These are phyloP conservation scores for Mythimna loreyi DNA, from an alignment of 2,888 invertebrate species.

Conservation along the genomic window DNA sequence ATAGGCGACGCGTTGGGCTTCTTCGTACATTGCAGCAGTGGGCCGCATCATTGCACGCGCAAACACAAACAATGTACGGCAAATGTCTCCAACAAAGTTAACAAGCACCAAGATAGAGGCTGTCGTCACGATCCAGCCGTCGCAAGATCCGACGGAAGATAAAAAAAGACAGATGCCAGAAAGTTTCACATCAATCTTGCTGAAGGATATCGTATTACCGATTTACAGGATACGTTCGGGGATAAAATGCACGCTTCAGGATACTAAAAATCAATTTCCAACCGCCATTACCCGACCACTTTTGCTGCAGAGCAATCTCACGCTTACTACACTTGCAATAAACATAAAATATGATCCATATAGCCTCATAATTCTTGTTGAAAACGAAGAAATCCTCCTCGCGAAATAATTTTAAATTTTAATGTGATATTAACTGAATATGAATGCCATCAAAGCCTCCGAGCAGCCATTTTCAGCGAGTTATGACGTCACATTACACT, in stretches of 20 bases:
- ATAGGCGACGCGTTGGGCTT: no score
- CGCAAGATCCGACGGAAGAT: no score
- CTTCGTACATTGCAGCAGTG: no score
- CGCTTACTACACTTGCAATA: slow-evolving; percentile 27
- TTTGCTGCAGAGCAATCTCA: slow-evolving; percentile 13
- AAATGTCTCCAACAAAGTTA: no score
- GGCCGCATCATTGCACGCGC: no score
- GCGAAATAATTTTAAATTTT: slow-evolving; percentile 45
- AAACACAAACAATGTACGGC: no score
- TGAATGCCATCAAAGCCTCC: slow-evolving; percentile 9
- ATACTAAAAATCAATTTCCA: slow-evolving; percentile 23
- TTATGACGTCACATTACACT: slow-evolving; percentile 13
- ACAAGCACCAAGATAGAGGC: no score
- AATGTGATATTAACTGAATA: slow-evolving; percentile 31
- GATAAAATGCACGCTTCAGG: neutral
- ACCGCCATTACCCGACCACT: neutral
- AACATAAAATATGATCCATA: slow-evolving; percentile 47
- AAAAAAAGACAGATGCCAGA: no score
- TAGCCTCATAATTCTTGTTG: slow-evolving; percentile 22
- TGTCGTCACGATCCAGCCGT: no score
- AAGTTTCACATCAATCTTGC: no score
- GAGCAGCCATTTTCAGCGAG: slow-evolving; percentile 19
- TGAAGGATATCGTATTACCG: no score
- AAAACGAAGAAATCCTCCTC: slow-evolving; percentile 20
- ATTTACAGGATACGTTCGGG: no score